phyloP scores from a whole-genome alignment of 2,888 invertebrate genomes.

The Dicranocentrus wangi region DNA sequence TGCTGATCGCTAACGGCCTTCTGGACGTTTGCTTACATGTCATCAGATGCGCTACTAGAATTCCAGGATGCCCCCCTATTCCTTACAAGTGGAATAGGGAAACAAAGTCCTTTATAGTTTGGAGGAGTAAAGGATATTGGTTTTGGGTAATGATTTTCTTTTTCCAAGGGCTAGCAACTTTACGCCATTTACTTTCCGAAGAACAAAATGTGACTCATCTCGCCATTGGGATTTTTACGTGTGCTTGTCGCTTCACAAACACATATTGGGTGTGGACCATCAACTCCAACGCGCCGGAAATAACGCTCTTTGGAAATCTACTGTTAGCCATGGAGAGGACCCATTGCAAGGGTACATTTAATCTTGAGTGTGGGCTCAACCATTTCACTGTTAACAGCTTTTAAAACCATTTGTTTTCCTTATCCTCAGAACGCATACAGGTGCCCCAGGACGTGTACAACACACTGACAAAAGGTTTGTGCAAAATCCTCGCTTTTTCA shows the following conservation, averaged over 20 bases:
- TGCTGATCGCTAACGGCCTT: no score
- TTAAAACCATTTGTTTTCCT: no score
- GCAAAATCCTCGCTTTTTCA: neutral
- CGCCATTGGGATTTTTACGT: neutral
- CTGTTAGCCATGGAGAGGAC: neutral
- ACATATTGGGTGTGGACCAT: neutral
- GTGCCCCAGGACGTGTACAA: neutral
- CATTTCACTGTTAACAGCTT: no score
- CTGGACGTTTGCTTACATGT: no score
- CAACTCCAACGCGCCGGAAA: neutral
- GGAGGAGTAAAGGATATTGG: no score
- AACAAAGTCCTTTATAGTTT: neutral
- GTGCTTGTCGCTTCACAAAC: constrained; percentile 7
- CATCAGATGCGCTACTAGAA: no score
- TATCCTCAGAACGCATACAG: neutral
- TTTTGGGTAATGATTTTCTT: no score
- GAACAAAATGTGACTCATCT: neutral
- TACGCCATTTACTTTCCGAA: no score
- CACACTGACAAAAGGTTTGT: neutral
- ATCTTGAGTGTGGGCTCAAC: no score
- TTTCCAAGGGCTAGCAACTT: no score
- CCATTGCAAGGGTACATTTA: no score
- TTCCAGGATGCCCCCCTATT: neutral
- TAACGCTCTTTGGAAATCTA: neutral
- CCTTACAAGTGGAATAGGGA: neutral